Percentiles rank a stretch among this genome's conserved stretches.
These are phyloP conservation scores for Mionectes olivaceus DNA, from an alignment of 2,797 vertebrate genomes.

Conservation along the genomic window DNA sequence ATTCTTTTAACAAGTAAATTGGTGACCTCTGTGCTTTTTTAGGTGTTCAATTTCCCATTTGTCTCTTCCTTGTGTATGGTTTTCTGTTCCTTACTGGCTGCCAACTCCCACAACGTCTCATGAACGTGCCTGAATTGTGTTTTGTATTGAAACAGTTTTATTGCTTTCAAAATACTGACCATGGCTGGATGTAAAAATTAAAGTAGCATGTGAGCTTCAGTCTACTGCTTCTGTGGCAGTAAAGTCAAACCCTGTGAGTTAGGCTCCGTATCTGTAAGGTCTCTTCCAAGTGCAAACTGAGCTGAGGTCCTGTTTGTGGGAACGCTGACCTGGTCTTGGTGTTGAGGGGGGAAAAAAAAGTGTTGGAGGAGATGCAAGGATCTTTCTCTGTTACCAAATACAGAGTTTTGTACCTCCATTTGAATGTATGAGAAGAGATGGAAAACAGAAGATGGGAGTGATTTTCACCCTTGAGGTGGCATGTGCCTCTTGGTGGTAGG, in stretches of 20 bases:
- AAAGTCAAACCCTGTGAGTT: background rate
- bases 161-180: background rate
- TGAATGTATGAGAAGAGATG: background rate
- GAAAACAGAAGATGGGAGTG: background rate
- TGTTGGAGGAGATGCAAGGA: background rate
- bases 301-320: background rate
- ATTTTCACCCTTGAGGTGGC: background rate
- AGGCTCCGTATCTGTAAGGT: background rate
- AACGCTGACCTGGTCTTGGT: background rate
- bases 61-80: background rate
- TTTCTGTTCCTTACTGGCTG: background rate
- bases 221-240: background rate
- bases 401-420: background rate
- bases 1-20: background rate
- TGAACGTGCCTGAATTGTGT: background rate
- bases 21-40: background rate
- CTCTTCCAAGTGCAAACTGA: background rate
- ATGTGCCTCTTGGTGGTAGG: background rate
- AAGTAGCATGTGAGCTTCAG: background rate
- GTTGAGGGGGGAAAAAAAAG: background rate
- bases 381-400: background rate
- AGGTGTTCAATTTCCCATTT: background rate
- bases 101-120: background rate
- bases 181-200: background rate
- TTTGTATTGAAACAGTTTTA: background rate